Base-by-base conservation (phyloP, 2,113 vertebrate genomes). In the Otolemur garnettii region DNA sequence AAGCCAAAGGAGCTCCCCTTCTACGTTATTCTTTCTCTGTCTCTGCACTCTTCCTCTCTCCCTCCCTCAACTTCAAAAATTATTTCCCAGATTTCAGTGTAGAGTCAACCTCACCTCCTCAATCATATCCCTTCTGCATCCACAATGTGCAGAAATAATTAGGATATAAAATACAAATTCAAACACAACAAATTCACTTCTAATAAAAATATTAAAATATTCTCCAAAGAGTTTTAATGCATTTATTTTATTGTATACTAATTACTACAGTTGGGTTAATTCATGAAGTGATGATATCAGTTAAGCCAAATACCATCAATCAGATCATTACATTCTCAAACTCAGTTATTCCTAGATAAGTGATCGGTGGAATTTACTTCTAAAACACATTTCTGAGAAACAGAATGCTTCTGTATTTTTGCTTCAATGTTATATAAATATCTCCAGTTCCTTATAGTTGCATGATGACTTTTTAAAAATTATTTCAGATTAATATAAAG, bases 341-440 rank as follows among this genome's bases (percentile, higher is more conserved):
- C 4, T 5, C 22, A 84, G 69, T 90, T 57, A 80, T 75, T 62
- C 45, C 57, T 19, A 72, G 94, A 87, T 0, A 50, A 83, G 15
- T 66, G 38, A 91, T 9, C 38, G 42, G 22, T 80, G 17, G 11
- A 66, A 74, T 87, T 42, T 19, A 50, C 50, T 82, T 90, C 62
- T 74, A 62, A 90, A 80, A 60, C 7, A n/a, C 33, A 79, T 92
- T 94, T 81, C 82, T 89, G 38, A 95, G 59, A 80, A 89, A 90
- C 9, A 79, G 1, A 55, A 1, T 24, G 88, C 10, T 50, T 50
- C 45, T 45, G 8, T 50, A 50, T 50, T 50, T 50, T 50, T 38
- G 28, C 1, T 90, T 26, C 26, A 68, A 45, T 22, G 26, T 82
- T 59, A 45, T 7, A 9, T 1, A 60, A 81, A 55, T 60, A 17